phyloP scores from a whole-genome alignment of 30 jellyfish, hydroid and myxozoan species.

The Calvadosia cruxmelitensis region DNA sequence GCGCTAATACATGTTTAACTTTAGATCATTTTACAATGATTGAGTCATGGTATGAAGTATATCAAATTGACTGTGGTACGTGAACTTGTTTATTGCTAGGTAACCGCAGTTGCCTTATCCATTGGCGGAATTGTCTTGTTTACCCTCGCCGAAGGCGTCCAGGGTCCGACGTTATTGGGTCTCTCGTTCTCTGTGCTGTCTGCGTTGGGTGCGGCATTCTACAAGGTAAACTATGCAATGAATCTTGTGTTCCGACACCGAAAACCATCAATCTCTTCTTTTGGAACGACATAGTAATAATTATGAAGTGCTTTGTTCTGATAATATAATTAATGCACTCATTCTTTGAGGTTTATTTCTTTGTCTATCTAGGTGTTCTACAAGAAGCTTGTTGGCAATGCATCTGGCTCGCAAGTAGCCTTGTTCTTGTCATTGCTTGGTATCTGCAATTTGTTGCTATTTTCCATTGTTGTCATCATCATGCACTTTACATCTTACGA shows the following conservation, averaged over 20 bases:
- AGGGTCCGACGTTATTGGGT: slow-evolving; percentile 46
- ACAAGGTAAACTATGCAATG: slow-evolving; percentile 39
- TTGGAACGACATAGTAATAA: too few species aligned
- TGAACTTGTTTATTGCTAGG: too few species aligned
- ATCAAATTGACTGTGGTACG: too few species aligned
- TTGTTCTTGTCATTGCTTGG: slow-evolving; percentile 70
- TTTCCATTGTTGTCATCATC: slow-evolving; percentile 48
- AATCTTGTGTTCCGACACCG: too few species aligned
- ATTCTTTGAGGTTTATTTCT: too few species aligned
- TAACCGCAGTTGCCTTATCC: slow-evolving; percentile 47
- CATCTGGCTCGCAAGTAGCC: slow-evolving; percentile 87
- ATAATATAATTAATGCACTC: too few species aligned
- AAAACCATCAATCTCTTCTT: too few species aligned
- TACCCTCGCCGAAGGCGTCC: slow-evolving; percentile 54
- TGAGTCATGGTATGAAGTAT: too few species aligned
- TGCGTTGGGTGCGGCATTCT: slow-evolving; percentile 64
- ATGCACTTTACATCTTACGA: slow-evolving; percentile 49
- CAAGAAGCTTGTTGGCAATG: slow-evolving; percentile 49
- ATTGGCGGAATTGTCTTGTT: slow-evolving; percentile 83
- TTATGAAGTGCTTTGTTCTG: too few species aligned
- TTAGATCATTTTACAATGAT: too few species aligned
- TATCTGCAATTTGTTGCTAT: slow-evolving; percentile 20
- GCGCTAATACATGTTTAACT: too few species aligned
- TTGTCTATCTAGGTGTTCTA: slow-evolving; percentile 48
- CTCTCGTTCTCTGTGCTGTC: slow-evolving; percentile 41